Conservation (phyloP, 2,113 vertebrate species). For the Pterocles orientalis region DNA sequence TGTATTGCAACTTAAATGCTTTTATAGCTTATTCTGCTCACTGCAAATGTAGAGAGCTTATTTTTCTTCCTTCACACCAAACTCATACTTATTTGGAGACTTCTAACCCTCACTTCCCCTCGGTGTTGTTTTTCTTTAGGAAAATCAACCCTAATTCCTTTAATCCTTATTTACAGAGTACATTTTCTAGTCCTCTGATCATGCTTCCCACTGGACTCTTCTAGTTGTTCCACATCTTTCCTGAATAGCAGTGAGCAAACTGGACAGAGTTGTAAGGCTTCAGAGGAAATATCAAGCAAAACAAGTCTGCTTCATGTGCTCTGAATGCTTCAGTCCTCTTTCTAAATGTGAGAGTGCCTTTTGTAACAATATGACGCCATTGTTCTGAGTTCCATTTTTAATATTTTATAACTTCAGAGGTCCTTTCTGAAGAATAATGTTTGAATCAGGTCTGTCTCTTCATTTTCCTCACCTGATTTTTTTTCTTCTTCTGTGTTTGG, state of each 20-base stretch:
- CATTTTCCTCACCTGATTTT: not conserved
- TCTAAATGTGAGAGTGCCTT: not conserved
- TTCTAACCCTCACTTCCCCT: not conserved
- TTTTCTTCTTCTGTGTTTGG: not conserved
- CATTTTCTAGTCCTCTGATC: not conserved
- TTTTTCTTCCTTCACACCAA: not conserved
- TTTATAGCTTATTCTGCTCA: not conserved
- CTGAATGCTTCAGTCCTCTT: not conserved
- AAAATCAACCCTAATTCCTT: not conserved
- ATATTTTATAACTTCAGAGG: not conserved
- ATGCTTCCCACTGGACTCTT: not conserved
- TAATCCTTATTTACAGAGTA: not conserved
- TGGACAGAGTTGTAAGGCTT: not conserved
- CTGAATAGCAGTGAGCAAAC: not conserved
- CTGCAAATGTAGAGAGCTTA: not conserved
- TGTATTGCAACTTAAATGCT: not conserved
- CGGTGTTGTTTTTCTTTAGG: not conserved
- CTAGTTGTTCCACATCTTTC: not conserved
- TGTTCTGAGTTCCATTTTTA: not conserved
- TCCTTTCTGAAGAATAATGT: not conserved
- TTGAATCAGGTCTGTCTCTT: not conserved
- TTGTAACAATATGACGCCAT: not conserved
- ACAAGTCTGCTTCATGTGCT: not conserved
- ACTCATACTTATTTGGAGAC: not conserved
- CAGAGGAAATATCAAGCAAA: not conserved